Conservation (phyloP, 2,888 invertebrate species). For the Chloroclysta siterata region DNA sequence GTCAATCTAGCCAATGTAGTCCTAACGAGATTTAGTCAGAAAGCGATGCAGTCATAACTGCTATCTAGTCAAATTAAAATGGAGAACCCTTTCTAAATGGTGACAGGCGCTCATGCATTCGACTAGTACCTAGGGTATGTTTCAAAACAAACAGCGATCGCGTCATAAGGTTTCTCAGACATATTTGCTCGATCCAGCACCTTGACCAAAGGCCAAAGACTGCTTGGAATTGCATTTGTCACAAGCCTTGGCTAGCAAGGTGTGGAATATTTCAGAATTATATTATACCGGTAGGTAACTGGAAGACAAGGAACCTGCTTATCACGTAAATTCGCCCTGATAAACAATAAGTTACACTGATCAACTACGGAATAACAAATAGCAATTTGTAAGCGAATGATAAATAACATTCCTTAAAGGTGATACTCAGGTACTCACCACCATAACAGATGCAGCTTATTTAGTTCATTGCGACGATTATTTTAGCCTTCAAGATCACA, state of each 20-base stretch:
- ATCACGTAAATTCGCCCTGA: conserved; percentile 12
- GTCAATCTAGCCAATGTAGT: too few species aligned
- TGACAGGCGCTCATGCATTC: too few species aligned
- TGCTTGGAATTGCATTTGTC: too few species aligned
- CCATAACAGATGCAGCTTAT: conserved; percentile 18
- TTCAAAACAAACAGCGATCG: too few species aligned
- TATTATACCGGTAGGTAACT: background rate
- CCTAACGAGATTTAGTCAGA: background rate
- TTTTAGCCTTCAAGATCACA: conserved; percentile 52
- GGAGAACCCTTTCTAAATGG: too few species aligned
- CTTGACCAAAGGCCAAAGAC: too few species aligned
- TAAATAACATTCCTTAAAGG: conserved; percentile 14
- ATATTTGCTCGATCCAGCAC: too few species aligned
- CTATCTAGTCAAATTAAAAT: too few species aligned
- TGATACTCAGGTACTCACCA: conserved; percentile 3
- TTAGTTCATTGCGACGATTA: conserved; percentile 46
- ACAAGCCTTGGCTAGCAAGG: too few species aligned
- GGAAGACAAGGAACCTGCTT: background rate
- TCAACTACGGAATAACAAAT: conserved; percentile 51
- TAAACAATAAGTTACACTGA: conserved; percentile 50
- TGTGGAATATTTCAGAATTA: background rate
- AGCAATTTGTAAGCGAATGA: conserved; percentile 3
- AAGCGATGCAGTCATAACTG: too few species aligned
- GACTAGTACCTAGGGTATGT: too few species aligned
- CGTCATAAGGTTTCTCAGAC: too few species aligned